Conservation (phyloP, 2,113 vertebrate genomes). For the Heterotis niloticus region DNA sequence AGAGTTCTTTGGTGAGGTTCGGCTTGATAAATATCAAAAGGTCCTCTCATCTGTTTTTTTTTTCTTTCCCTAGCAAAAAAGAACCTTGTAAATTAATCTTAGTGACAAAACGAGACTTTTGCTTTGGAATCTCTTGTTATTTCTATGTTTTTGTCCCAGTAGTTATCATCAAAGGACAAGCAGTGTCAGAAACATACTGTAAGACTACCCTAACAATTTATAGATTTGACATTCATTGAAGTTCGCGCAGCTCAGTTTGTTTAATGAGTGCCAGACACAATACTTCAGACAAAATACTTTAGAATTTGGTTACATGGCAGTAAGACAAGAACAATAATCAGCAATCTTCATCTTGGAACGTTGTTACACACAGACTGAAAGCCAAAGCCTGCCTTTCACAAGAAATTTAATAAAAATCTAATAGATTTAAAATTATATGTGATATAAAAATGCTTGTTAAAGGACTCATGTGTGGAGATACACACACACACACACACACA, state of each 20-base stretch:
- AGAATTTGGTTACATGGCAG: background rate
- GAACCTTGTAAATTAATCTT: constrained; percentile 86
- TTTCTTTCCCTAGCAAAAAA: constrained; percentile 46
- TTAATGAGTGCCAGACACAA: constrained; percentile 60
- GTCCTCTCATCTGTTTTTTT: constrained; percentile 74
- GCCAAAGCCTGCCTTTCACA: background rate
- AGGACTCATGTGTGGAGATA: background rate
- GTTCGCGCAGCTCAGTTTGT: constrained; percentile 60
- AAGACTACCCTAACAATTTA: constrained; percentile 69
- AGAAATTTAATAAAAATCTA: background rate
- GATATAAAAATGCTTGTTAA: background rate
- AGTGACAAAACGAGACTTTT: constrained; percentile 72
- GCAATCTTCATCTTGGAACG: background rate
- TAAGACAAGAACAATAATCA: background rate
- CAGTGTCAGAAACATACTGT: constrained; percentile 60
- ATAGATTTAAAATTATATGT: background rate
- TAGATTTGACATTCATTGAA: constrained; percentile 69
- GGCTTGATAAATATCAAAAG: constrained; percentile 90
- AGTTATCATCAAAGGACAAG: constrained; percentile 68
- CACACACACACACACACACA: background rate
- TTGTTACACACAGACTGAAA: background rate
- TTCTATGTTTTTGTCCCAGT: constrained; percentile 69
- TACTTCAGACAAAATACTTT: constrained; percentile 55
- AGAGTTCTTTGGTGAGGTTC: constrained; percentile 80
- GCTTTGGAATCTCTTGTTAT: constrained; percentile 70